These are phyloP conservation scores for Drosophila rellima DNA, from an alignment of 2,888 invertebrate genomes.

Conservation along the genomic window DNA sequence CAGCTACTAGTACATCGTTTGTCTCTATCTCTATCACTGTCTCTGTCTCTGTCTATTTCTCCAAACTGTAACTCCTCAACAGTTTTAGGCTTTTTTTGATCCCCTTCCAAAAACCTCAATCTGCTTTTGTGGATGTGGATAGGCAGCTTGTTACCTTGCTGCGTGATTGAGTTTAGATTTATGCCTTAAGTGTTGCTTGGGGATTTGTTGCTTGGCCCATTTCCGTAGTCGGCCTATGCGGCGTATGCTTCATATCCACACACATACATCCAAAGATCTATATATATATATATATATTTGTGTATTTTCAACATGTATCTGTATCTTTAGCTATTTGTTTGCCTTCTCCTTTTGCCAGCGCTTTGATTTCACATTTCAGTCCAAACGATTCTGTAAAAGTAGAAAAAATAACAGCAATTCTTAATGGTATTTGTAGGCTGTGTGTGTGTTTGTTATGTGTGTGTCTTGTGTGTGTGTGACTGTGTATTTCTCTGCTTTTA, in stretches of 20 bases:
- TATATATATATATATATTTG: not conserved
- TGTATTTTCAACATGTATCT: constrained; percentile 29
- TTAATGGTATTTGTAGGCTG: constrained; percentile 16
- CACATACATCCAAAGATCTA: constrained; percentile 1
- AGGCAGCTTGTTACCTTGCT: constrained; percentile 38
- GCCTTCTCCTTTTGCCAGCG: constrained; percentile 36
- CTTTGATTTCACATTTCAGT: constrained; percentile 54
- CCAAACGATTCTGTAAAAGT: constrained; percentile 36
- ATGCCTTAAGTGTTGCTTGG: constrained; percentile 75
- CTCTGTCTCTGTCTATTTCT: not conserved
- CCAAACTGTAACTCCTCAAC: constrained; percentile 2
- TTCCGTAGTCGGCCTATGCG: constrained; percentile 46
- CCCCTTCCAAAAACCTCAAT: constrained; percentile 1
- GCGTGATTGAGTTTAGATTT: constrained; percentile 79
- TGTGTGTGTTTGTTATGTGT: not conserved
- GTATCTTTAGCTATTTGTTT: constrained; percentile 43
- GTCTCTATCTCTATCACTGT: constrained; percentile 42
- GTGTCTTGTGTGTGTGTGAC: not conserved
- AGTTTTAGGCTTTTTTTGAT: constrained; percentile 13
- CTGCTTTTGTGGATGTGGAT: constrained; percentile 4
- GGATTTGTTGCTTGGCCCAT: constrained; percentile 59
- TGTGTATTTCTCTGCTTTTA: constrained; percentile 40
- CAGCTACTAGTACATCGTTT: constrained; percentile 61
- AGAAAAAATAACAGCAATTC: constrained; percentile 23
- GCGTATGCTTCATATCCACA: constrained; percentile 33